phyloP scores from a whole-genome alignment of 2,797 vertebrate species.

The Macrochelys suwanniensis region DNA sequence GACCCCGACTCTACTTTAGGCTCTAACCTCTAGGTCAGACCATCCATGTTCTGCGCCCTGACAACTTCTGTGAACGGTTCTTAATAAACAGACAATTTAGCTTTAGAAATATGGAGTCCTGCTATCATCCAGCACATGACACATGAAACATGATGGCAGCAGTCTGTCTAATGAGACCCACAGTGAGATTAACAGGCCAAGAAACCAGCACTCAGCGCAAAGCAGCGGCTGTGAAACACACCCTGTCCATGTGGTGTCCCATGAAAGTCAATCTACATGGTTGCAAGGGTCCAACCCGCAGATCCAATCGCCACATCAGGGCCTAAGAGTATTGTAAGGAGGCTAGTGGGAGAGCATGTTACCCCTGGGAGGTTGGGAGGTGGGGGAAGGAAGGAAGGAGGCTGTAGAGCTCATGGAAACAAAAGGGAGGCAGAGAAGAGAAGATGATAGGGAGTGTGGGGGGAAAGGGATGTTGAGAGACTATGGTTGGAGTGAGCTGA shows the following conservation, averaged over 20 bases:
- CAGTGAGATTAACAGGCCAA: constrained; percentile 48
- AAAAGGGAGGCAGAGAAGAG: background rate
- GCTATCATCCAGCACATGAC: background rate
- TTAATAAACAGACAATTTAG: background rate
- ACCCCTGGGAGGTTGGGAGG: too few relatives aligned
- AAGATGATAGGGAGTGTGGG: background rate
- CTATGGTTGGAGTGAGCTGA: background rate
- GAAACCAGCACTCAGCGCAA: constrained; percentile 48
- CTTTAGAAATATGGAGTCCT: background rate
- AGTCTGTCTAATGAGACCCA: background rate
- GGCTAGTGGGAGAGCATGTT: too few relatives aligned
- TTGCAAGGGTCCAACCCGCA: background rate
- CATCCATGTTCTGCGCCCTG: background rate
- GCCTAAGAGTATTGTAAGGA: too few relatives aligned
- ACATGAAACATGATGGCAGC: background rate
- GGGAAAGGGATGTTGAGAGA: background rate
- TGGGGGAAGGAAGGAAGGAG: background rate
- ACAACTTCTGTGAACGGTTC: background rate
- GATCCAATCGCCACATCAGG: background rate
- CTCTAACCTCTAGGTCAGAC: background rate
- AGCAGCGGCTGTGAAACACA: constrained; percentile 39
- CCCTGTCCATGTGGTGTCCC: constrained; percentile 23
- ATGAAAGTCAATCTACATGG: constrained; percentile 18
- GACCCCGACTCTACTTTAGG: too few relatives aligned
- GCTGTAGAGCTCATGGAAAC: background rate